Evolutionary conservation across 2,888 invertebrate species (phyloP), one percentile per base, ranked within the genome.

Genomic region (Drosophila nr. perissopoda): DNA sequence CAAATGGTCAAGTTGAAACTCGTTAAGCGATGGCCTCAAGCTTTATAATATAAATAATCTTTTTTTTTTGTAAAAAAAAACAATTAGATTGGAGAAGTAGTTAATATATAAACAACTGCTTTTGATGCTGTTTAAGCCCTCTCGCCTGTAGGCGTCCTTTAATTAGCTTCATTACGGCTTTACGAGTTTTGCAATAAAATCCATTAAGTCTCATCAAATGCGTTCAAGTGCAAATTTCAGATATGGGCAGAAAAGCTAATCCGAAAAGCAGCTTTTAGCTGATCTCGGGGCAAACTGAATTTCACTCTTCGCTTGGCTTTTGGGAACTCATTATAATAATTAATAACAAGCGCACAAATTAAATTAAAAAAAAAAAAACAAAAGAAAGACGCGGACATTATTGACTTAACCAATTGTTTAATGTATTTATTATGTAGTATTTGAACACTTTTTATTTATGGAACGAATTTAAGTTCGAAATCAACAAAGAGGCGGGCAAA

Each of bases 151-250:
- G 52, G 31, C 56, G 33, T 53, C 33, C 58, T 78, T 74, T 78
- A 78, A 78, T 77, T 77, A 58, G 63, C 53, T 70, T 74, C 66
- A 70, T 73, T 69, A 62, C 21, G 42, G 29, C 48, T 69, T 69
- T 65, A 53, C 51, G 42, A 73, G 60, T 27, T 25, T 42, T 31
- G 62, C 49, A 76, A 61, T 66, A 52, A 69, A 80, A 68, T 65
- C 69, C 70, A 76, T 71, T 83, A 76, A 78, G 71, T 71, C 83
- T 76, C 82, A 64, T 85, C 78, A 83, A 70, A 56, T 67, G 59
- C 76, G 69, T 71, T 83, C 80, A 64, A 69, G 76, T 78, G 83
- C 31, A 51, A 85, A 68, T 68, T 67, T 69, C 64, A 52, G 80
- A 82, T 76, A 72, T 69, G 63, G 52, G 42, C 73, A 54, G 36